Evolutionary conservation across 2,113 vertebrate genomes (phyloP), one percentile per base, ranked within the genome.

Genomic region (Vicugna pacos): DNA sequence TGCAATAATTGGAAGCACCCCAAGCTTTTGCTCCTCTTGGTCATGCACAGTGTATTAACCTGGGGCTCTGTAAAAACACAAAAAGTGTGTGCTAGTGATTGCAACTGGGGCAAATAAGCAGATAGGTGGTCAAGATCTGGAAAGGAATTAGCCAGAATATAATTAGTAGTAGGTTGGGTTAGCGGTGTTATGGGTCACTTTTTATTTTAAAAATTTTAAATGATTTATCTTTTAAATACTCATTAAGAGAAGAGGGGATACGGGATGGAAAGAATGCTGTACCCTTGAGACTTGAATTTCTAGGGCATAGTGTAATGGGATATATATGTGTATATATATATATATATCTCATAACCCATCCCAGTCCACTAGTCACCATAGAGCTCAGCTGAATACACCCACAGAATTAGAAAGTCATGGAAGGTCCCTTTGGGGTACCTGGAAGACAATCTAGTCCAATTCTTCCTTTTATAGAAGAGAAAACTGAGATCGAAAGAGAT

Each of bases 1-100:
- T 77, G 73, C 75, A 92, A 82, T 89, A 79, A 69, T 54, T 95
- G 83, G 91, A 89, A 96, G 38, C 32, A 70, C 46, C 58, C 65
- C 72, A 89, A 85, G 64, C 26, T 94, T 80, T 48, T n/a, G 73
- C 30, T 85, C 32, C 9, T 95, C 11, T 92, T 46, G 46, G 65
- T 82, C 82, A 86, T 24, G 20, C 12, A 72, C 30, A 76, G 35
- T 85, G 70, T 64, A 64, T 38, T 90, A 73, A 93, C 81, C 58
- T 81, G 56, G 26, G 48, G 6, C 79, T 15, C 84, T 64, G 8
- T 58, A 92, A 95, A 56, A 79, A 76, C 38, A 87, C 69, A 76
- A 69, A 77, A 83, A 76, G 8, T 38, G 4, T 35, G 22, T 50
- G n/a, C 20, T 72, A 62, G 24, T 64, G 85, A 94, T 38, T 58